phyloP scores from a whole-genome alignment of 2,113 vertebrate genomes.

The Isurus oxyrinchus region DNA sequence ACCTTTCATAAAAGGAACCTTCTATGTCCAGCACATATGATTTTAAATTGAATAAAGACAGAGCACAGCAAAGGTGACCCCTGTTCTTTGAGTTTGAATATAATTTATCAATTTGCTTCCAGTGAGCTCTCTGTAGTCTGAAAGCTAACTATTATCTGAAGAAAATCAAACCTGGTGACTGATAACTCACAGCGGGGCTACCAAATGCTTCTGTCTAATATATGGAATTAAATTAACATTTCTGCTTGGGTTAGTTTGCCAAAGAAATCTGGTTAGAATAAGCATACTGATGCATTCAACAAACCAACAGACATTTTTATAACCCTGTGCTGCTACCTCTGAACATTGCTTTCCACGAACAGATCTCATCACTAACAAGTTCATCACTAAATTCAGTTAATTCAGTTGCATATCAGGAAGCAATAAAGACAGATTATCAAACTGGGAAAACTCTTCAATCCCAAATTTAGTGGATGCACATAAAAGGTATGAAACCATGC shows the following conservation, averaged over 20 bases:
- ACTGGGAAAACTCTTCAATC: too few relatives aligned
- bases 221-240: background rate
- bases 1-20: background rate
- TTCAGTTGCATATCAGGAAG: too few relatives aligned
- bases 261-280: background rate
- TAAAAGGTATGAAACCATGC: too few relatives aligned
- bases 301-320: background rate
- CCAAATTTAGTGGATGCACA: too few relatives aligned
- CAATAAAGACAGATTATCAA: too few relatives aligned
- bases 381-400: too few relatives aligned
- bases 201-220: background rate
- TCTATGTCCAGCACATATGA: background rate
- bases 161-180: background rate
- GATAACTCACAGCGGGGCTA: background rate
- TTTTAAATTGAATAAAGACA: background rate
- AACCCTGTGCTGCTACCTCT: background rate
- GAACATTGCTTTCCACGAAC: background rate
- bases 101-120: background rate
- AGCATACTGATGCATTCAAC: background rate
- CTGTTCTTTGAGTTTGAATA: background rate
- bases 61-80: background rate
- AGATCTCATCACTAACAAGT: background rate
- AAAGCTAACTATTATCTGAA: background rate
- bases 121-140: background rate
- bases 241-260: background rate